Base-by-base conservation (phyloP, 2,113 vertebrate species). In the Burhinus bistriatus region DNA sequence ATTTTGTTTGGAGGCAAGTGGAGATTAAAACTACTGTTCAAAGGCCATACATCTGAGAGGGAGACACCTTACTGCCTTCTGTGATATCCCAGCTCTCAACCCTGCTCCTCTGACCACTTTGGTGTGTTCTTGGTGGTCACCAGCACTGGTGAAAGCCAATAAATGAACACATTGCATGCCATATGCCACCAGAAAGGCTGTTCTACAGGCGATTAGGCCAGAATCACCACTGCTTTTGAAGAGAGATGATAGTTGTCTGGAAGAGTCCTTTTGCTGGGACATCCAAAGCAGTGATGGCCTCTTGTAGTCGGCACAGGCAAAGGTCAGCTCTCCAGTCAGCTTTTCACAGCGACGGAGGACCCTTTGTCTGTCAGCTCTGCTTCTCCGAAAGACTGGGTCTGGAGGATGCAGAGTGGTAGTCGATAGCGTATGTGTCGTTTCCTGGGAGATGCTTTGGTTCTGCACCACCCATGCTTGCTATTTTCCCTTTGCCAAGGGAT, bases 391-490 rank as follows among this genome's bases (percentile, higher is more conserved):
- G 71, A 30, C n/a, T 26, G 7, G 23, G 12, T 78, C 47, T 78
- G 49, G 71, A 81, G 52, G 42, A 59, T 81, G 80, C 83, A 73
- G 77, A 27, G 47, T 17, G 36, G 11, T 52, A 87, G 57, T 40
- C 6, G 1, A 27, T 55, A 69, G 64, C 38, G 83, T 72, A 25
- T 29, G 38, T 42, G 44, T 38, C 0, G 0, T 81, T 81, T 89
- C 83, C 83, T 52, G 42, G 51, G 64, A 86, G 81, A 66, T 90
- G 51, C 64, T 92, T 89, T 86, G 42, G 58, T 92, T 75, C 51
- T 59, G n/a, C 21, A 47, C 42, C 15, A 6, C 17, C 51, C 84
- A 42, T 69, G 20, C 66, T 85, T 83, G 71, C 66, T 62, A 13
- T 62, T 90, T 80, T 89, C 45, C n/a, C 17, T 88, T 54, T 66